Base-by-base conservation (phyloP, 2,113 vertebrate genomes). In the Melanerpes aurifrons region DNA sequence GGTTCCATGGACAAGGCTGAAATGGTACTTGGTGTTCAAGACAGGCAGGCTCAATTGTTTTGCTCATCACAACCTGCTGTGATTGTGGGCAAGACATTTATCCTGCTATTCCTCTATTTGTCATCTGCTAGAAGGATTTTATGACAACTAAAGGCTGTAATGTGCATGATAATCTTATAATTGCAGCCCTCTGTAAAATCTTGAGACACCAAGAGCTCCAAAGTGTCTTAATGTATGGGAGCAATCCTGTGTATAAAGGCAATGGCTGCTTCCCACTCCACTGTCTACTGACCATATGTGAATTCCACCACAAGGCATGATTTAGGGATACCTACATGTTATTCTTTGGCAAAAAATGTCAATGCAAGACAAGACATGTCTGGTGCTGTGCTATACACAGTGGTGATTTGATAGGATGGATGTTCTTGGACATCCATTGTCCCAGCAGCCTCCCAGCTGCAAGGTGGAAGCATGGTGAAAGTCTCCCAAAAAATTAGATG, bases 401-500 rank as follows among this genome's bases (percentile, higher is more conserved):
- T 3, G 6, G 35, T 31, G 48, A 53, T 50, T 57, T 3, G 1
- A 35, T 47, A 29, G 31, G 20, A 61, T n/a, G 45, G 31, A 29
- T 58, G 31, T 28, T 32, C 47, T 35, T 31, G 32, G 77, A 57
- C 3, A 0, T 5, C 35, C 40, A 58, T 57, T 0, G 0, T 40
- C 62, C 24, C 82, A 26, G 43, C 3, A 64, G 67, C 57, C 57
- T 75, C 66, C 54, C 57, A 56, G 2, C 21, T 76, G 37, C 50
- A 69, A 68, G n/a, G 29, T 50, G 50, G 24, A 87, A 35, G 62
- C 54, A 43, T 6, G 58, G 32, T 28, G 82, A 69, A 29, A 45
- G 12, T 40, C 79, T 75, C 32, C 32, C 61, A 82, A 78, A 76
- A 67, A n/a, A 5, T 40, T 25, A 54, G 21, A 62, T 40, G 9